Conservation (phyloP, 2,113 vertebrate genomes). For the Ploceus nigricollis region DNA sequence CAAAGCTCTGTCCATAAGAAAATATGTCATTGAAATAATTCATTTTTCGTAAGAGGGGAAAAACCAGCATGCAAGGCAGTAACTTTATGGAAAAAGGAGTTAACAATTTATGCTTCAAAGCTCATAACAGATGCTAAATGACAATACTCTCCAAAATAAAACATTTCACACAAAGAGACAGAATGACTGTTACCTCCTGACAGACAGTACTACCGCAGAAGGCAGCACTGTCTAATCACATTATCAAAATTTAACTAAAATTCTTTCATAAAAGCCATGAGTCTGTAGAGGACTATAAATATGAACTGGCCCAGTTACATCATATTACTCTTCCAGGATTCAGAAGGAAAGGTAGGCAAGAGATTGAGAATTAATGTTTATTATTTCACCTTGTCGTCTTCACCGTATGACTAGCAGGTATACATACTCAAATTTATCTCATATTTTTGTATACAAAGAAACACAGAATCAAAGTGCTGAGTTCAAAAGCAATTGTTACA, state of each 20-base stretch:
- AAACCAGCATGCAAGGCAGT: neutral
- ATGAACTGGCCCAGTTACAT: neutral
- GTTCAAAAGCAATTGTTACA: neutral
- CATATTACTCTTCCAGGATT: neutral
- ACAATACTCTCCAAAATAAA: neutral
- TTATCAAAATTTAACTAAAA: neutral
- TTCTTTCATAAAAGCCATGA: neutral
- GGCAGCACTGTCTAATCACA: neutral
- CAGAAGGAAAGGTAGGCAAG: neutral
- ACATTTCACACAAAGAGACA: neutral
- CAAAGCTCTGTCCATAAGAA: neutral
- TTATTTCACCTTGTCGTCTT: neutral
- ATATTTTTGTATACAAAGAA: neutral
- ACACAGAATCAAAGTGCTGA: neutral
- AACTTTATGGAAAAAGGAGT: neutral
- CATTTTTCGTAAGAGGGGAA: neutral
- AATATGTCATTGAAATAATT: neutral
- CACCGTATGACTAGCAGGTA: neutral
- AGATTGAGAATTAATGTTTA: neutral
- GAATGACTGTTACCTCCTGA: neutral
- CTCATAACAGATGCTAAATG: neutral
- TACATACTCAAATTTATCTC: neutral
- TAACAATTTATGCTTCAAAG: neutral
- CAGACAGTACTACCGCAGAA: neutral
- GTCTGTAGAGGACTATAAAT: neutral